These are phyloP conservation scores for Serinus canaria DNA, from an alignment of 2,113 vertebrate species.

Conservation along the genomic window DNA sequence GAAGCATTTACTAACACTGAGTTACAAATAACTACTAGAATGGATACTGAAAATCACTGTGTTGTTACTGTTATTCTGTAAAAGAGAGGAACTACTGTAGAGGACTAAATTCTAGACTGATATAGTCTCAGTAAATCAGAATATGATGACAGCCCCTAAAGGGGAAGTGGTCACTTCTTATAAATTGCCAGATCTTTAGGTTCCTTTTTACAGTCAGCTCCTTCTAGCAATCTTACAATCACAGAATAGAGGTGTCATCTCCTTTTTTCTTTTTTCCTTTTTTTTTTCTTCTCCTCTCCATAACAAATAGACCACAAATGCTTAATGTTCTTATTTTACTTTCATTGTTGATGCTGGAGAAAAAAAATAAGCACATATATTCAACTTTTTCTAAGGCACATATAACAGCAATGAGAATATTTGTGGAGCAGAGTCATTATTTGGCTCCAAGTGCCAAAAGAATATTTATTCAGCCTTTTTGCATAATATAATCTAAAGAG, in stretches of 20 bases:
- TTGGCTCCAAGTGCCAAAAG: background rate
- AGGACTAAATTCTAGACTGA: background rate
- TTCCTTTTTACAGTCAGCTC: constrained; percentile 33
- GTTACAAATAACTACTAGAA: background rate
- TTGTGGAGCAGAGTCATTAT: background rate
- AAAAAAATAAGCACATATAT: background rate
- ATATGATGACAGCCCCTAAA: constrained; percentile 18
- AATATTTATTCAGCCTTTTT: constrained; percentile 1
- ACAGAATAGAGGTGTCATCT: background rate
- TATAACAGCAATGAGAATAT: background rate
- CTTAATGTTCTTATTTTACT: background rate
- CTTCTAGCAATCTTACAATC: constrained; percentile 43
- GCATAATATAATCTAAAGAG: background rate
- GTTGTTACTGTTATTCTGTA: background rate
- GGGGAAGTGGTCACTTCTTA: constrained; percentile 40
- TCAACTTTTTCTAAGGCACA: background rate
- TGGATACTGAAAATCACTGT: background rate
- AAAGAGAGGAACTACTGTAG: background rate
- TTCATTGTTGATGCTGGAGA: background rate
- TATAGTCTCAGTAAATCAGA: background rate
- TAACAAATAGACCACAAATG: background rate
- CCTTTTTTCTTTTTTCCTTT: background rate
- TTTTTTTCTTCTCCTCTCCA: background rate
- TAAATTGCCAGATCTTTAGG: constrained; percentile 19
- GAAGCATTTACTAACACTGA: background rate